phyloP scores from a whole-genome alignment of 2,113 vertebrate genomes.

The Dromaius novaehollandiae region DNA sequence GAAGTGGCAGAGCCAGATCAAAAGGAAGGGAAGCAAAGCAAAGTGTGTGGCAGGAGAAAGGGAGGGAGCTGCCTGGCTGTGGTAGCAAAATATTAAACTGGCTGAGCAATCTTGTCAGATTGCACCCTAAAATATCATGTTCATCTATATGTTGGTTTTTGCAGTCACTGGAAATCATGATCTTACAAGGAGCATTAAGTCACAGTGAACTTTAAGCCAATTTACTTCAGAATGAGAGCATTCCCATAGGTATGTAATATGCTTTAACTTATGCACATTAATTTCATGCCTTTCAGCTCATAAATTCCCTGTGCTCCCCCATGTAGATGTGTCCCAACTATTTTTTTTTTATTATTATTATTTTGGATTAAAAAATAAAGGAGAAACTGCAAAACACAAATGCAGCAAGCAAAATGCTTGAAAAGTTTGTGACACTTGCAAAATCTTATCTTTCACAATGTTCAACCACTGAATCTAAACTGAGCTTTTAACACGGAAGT shows the following conservation, averaged over 20 bases:
- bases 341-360: background rate
- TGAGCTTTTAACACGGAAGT: background rate
- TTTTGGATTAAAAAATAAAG: background rate
- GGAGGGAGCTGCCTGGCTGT: background rate
- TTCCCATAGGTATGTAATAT: background rate
- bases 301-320: background rate
- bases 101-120: background rate
- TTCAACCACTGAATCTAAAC: background rate
- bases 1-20: background rate
- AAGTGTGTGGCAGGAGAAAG: background rate
- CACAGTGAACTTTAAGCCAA: conserved; percentile 46
- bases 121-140: background rate
- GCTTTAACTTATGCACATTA: background rate
- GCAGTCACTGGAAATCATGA: background rate
- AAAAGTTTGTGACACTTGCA: background rate
- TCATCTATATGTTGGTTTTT: conserved; percentile 7
- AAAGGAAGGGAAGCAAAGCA: background rate
- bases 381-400: background rate
- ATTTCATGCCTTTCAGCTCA: background rate
- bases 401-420: background rate
- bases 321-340: background rate
- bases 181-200: conserved; percentile 27
- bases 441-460: background rate
- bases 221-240: conserved; percentile 40
- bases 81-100: background rate